phyloP scores from a whole-genome alignment of 1,140 invertebrate species.

The Homarus americanus region DNA sequence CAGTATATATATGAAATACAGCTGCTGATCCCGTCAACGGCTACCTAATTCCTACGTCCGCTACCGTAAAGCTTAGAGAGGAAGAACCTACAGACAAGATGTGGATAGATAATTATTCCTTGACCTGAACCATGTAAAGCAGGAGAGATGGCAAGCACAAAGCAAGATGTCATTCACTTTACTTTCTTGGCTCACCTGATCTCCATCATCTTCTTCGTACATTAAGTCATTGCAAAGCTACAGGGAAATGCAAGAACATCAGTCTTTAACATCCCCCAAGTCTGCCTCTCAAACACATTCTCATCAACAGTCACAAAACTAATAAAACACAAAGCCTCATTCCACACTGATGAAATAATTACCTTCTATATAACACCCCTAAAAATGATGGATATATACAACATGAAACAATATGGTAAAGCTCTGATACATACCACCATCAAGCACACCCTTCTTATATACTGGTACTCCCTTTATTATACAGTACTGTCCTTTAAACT shows the following conservation, averaged over 20 bases:
- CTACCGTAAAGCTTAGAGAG: neutral
- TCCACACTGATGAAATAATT: too few relatives aligned
- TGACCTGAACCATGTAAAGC: neutral
- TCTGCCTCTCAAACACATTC: neutral
- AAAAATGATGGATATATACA: too few relatives aligned
- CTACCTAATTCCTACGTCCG: too few relatives aligned
- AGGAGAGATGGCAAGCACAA: neutral
- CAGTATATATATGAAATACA: neutral
- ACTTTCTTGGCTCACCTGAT: conserved; percentile 44
- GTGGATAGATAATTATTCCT: neutral
- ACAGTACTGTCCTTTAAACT: too few relatives aligned
- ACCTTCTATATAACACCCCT: too few relatives aligned
- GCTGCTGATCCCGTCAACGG: too few relatives aligned
- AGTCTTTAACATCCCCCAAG: conserved; percentile 2
- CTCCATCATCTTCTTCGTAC: conserved; percentile 48
- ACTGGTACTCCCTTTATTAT: too few relatives aligned
- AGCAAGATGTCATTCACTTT: neutral
- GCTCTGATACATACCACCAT: too few relatives aligned
- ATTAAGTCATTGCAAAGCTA: conserved; percentile 63
- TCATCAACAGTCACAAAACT: neutral
- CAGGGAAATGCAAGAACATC: conserved; percentile 60
- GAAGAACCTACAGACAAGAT: neutral
- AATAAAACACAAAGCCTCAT: too few relatives aligned
- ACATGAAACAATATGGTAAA: too few relatives aligned
- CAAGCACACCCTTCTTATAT: too few relatives aligned